Conservation (phyloP, 2,113 vertebrate species). For the Hypomesus transpacificus region DNA sequence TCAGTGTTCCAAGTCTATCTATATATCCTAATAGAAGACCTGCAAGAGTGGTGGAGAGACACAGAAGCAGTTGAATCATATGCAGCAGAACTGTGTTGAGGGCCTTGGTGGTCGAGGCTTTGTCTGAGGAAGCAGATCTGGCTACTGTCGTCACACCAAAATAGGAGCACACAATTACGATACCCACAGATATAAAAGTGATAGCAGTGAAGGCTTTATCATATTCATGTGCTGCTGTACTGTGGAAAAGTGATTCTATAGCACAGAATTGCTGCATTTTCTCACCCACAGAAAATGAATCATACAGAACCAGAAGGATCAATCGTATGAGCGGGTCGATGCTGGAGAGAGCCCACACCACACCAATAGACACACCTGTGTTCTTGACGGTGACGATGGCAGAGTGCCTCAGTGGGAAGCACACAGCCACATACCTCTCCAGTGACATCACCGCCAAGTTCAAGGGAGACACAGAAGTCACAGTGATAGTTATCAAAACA, state of each 20-base stretch:
- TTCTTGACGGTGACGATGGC: slow-evolving; percentile 49
- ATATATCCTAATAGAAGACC: too few species aligned
- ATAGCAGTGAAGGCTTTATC: slow-evolving; percentile 30
- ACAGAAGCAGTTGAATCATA: too few species aligned
- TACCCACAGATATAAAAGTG: slow-evolving; percentile 45
- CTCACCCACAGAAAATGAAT: background rate
- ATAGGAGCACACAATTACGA: slow-evolving; percentile 44
- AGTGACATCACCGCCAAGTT: slow-evolving; percentile 62
- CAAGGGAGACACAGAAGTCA: slow-evolving; percentile 40
- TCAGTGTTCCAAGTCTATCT: too few species aligned
- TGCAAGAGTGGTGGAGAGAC: too few species aligned
- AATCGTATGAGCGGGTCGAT: slow-evolving; percentile 24
- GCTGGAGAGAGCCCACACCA: slow-evolving; percentile 43
- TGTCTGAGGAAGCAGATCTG: too few species aligned
- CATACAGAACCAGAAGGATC: background rate
- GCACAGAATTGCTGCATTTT: slow-evolving; percentile 33
- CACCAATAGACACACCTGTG: slow-evolving; percentile 34
- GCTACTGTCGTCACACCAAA: slow-evolving; percentile 40
- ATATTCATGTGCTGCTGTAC: slow-evolving; percentile 5
- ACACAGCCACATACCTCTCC: slow-evolving; percentile 64
- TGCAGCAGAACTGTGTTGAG: too few species aligned
- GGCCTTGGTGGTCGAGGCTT: too few species aligned
- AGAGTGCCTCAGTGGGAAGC: slow-evolving; percentile 59
- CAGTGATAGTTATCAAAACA: background rate
- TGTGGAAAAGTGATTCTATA: fast-evolving